Base-by-base conservation (phyloP, 2,888 invertebrate species). In the Amiota mariae region DNA sequence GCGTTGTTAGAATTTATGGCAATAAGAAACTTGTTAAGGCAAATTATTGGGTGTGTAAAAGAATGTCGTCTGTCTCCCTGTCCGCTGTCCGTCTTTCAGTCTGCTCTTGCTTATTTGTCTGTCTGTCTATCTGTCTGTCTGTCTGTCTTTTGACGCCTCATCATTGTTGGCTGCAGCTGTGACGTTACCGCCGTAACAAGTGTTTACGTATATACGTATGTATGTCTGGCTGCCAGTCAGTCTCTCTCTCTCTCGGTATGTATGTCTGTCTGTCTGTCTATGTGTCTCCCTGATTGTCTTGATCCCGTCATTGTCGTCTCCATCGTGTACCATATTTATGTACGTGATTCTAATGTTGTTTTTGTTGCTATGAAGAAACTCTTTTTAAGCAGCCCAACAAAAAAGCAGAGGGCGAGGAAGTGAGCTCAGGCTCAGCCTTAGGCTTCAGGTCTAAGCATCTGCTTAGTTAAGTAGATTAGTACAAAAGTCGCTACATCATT, bases 1-100 rank as follows among this genome's bases (percentile, higher is more conserved):
- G n/a, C n/a, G n/a, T 85, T 85, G 85, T 79, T 84, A 36, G 81
- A 82, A 85, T 85, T 83, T 83, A 85, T 85, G 81, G 80, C 82
- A 81, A 85, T 82, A 85, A 85, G 83, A 80, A 83, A 85, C 85
- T 83, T 84, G 83, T 85, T 83, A 84, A 80, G 81, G 82, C 85
- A 75, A 78, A 82, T 85, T 83, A 83, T 85, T 85, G 83, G 83
- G 85, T 83, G 84, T 83, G 83, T 85, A 51, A 67, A 12, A 3
- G 54, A 12, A 54, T n/a, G 54, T 12, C 54, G 36, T 36, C 36
- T 36, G 36, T 36, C 36, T 36, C 24, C 24, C 24, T 2, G 24
- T 24, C 24, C n/a, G n/a, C 8, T 36, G 1, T 24, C 3, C 3
- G 24, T 24, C n/a, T n/a, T n/a, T n/a, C n/a, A n/a, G n/a, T n/a